These are phyloP conservation scores for Caerostris extrusa DNA, from an alignment of 1,140 invertebrate species.

Conservation along the genomic window DNA sequence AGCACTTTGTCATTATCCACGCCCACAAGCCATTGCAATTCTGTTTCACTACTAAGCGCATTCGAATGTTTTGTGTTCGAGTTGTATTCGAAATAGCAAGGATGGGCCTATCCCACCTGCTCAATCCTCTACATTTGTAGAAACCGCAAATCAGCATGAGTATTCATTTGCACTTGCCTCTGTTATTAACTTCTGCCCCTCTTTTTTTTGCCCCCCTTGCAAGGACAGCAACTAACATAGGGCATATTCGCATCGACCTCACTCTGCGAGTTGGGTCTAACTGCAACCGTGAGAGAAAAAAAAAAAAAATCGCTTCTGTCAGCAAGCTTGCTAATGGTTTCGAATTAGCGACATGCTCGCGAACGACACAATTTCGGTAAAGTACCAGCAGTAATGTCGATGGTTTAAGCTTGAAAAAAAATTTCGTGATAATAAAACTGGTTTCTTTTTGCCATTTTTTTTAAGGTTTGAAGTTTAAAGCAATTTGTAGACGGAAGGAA, in stretches of 20 bases:
- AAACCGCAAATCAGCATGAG: constrained; percentile 44
- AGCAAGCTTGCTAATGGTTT: not conserved
- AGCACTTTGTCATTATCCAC: not conserved
- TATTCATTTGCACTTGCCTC: constrained; percentile 49
- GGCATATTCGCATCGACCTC: not conserved
- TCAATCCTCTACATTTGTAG: constrained; percentile 22
- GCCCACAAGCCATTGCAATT: not conserved
- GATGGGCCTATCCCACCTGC: constrained; percentile 24
- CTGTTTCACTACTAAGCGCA: not conserved
- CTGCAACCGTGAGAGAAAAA: not conserved
- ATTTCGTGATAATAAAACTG: not conserved
- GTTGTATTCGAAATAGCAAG: not conserved
- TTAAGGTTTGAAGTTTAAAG: not conserved
- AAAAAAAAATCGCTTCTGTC: not conserved
- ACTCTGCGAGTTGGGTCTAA: not conserved
- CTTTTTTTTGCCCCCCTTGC: not conserved
- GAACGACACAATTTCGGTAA: not conserved
- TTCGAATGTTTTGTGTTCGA: not conserved
- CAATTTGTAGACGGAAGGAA: not conserved
- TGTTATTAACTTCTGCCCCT: constrained; percentile 39
- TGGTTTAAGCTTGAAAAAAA: not conserved
- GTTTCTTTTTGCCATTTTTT: not conserved
- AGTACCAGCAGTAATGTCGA: not conserved
- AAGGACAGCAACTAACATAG: not conserved
- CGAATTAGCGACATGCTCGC: not conserved